Evolutionary conservation across 2,888 invertebrate species (phyloP).

Genomic region (Volucella inanis): DNA sequence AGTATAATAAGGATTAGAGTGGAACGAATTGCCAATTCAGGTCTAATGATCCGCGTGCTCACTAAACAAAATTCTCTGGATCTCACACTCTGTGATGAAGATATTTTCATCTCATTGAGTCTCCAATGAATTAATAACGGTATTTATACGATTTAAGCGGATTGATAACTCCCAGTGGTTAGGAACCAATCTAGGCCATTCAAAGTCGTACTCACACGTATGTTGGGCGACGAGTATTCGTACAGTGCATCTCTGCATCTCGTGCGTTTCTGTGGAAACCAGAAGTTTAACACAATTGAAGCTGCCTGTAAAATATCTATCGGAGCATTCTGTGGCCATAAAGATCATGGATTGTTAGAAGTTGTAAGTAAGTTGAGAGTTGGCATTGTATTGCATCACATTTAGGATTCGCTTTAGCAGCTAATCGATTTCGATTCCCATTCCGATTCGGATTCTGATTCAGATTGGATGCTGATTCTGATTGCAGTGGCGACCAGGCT

Average conservation of each 20-base stretch:
- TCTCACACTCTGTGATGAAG: conserved; percentile 11
- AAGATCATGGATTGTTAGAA: neutral
- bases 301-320: conserved; percentile 59
- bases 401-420: too few relatives aligned
- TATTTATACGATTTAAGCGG: conserved; percentile 61
- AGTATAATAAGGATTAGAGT: conserved; percentile 7
- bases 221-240: too few relatives aligned
- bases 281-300: conserved; percentile 24
- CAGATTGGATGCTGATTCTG: too few relatives aligned
- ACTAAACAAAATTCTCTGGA: conserved; percentile 12
- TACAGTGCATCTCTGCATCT: neutral
- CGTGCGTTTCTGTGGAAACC: conserved; percentile 27
- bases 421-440: too few relatives aligned
- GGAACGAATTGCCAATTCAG: conserved; percentile 41
- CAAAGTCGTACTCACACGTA: too few relatives aligned
- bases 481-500: neutral
- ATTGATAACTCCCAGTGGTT: conserved; percentile 48
- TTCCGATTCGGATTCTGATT: too few relatives aligned
- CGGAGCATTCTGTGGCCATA: conserved; percentile 45
- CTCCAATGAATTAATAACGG: conserved; percentile 60
- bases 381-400: too few relatives aligned
- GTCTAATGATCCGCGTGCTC: conserved; percentile 59
- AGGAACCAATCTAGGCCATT: neutral
- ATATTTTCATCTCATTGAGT: conserved; percentile 62
- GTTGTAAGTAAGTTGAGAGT: too few relatives aligned